A percentile compares a stretch with the other conserved stretches of the same genome.
Evolutionary conservation across 2,888 invertebrate species (phyloP).

Genomic region (Temnothorax rugatulus): DNA sequence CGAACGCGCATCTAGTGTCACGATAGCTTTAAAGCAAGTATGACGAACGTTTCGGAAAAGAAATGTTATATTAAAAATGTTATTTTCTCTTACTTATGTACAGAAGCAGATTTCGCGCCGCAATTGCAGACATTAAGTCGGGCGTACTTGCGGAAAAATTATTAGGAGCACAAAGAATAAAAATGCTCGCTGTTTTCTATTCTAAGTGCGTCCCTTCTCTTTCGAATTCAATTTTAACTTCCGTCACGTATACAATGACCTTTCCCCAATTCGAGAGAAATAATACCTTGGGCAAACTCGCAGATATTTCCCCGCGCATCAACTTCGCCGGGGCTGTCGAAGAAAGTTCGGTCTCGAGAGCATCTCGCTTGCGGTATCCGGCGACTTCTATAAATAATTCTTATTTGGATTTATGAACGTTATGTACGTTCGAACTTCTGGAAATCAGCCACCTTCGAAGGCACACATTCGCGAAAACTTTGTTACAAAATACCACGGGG

Average conservation of each 20-base stretch:
- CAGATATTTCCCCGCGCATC: conserved; percentile 70
- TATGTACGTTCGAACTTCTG: conserved; percentile 68
- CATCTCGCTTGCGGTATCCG: conserved; percentile 64
- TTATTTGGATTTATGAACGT: conserved; percentile 81
- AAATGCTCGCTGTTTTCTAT: conserved; percentile 38
- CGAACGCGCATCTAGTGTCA: background rate
- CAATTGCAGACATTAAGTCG: background rate
- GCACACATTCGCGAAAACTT: conserved; percentile 57
- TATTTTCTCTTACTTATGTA: background rate
- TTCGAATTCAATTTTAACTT: conserved; percentile 70
- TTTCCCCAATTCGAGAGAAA: conserved; percentile 65
- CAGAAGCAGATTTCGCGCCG: conserved; percentile 3
- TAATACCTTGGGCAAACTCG: conserved; percentile 63
- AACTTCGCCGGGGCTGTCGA: conserved; percentile 71
- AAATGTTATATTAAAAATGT: background rate
- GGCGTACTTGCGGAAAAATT: conserved; percentile 18
- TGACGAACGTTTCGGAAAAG: background rate
- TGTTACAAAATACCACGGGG: conserved; percentile 30
- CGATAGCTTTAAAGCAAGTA: background rate
- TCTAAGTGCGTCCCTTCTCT: conserved; percentile 35
- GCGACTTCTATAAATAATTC: conserved; percentile 81
- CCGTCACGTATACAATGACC: conserved; percentile 38
- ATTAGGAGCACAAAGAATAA: background rate
- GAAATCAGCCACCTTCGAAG: conserved; percentile 67
- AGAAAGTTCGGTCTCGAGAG: conserved; percentile 73